A percentile compares a stretch with the other conserved stretches of the same genome.
Conservation (phyloP, 2,113 vertebrate species). For the Aegithalos caudatus region DNA sequence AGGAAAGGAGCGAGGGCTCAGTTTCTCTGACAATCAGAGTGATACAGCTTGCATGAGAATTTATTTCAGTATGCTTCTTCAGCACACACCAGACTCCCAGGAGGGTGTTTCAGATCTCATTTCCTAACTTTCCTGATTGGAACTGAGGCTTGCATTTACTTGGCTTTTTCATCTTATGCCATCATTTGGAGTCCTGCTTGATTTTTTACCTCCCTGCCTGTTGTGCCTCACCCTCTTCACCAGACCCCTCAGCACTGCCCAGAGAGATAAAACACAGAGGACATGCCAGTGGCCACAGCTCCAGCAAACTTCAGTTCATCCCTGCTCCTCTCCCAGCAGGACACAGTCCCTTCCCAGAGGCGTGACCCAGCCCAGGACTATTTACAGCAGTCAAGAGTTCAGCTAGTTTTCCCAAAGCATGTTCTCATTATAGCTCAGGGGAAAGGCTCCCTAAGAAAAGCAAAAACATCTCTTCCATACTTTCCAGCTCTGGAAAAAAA, state of each 20-base stretch:
- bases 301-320: background rate
- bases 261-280: background rate
- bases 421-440: background rate
- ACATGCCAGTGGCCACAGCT: background rate
- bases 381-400: conserved; percentile 22
- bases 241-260: background rate
- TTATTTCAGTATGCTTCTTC: conserved; percentile 23
- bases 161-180: background rate
- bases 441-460: conserved; percentile 1
- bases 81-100: background rate
- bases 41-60: conserved; percentile 36
- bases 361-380: background rate
- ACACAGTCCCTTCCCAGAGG: background rate
- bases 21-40: conserved; percentile 5
- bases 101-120: conserved; percentile 21
- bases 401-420: background rate
- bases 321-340: background rate
- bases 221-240: background rate
- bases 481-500: background rate
- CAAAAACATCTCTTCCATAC: background rate
- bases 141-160: background rate
- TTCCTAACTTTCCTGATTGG: conserved; percentile 37
- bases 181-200: background rate
- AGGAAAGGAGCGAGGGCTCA: background rate
- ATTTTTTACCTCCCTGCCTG: background rate